Conservation (phyloP, 2,113 vertebrate genomes). For the Bothrops jararaca region DNA sequence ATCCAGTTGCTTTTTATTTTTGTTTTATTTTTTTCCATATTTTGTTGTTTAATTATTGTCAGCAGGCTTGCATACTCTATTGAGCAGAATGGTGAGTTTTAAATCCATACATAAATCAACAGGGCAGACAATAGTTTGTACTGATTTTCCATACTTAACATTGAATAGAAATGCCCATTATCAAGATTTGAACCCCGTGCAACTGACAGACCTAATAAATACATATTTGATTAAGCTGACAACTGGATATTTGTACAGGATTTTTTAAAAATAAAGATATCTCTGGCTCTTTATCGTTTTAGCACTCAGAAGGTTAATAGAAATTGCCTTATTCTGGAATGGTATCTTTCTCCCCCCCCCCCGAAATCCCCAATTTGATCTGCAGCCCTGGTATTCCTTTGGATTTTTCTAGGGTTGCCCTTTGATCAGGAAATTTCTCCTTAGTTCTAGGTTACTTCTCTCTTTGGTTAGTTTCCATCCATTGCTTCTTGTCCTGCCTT, state of each 20-base stretch:
- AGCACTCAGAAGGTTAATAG: conserved; percentile 47
- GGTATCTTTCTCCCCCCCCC: conserved; percentile 17
- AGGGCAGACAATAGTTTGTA: not conserved
- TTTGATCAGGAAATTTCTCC: not conserved
- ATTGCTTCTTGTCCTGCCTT: too few relatives aligned
- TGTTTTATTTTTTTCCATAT: not conserved
- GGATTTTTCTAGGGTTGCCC: not conserved
- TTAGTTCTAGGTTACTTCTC: too few relatives aligned
- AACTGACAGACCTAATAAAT: not conserved
- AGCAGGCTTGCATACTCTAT: not conserved
- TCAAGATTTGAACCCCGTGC: not conserved
- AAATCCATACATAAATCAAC: not conserved
- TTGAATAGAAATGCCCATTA: not conserved
- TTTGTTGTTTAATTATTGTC: not conserved
- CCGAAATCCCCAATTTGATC: not conserved
- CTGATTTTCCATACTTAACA: not conserved
- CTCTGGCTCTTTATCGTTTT: conserved; percentile 21
- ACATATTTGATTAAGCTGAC: not conserved
- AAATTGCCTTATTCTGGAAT: conserved; percentile 32
- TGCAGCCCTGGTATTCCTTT: not conserved
- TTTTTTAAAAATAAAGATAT: conserved; percentile 43
- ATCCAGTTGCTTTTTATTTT: not conserved
- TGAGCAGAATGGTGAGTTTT: not conserved
- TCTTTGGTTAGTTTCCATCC: too few relatives aligned
- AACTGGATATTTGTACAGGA: conserved; percentile 3